Conservation (phyloP, 1,140 invertebrate species). For the Drosophila albomicans region DNA sequence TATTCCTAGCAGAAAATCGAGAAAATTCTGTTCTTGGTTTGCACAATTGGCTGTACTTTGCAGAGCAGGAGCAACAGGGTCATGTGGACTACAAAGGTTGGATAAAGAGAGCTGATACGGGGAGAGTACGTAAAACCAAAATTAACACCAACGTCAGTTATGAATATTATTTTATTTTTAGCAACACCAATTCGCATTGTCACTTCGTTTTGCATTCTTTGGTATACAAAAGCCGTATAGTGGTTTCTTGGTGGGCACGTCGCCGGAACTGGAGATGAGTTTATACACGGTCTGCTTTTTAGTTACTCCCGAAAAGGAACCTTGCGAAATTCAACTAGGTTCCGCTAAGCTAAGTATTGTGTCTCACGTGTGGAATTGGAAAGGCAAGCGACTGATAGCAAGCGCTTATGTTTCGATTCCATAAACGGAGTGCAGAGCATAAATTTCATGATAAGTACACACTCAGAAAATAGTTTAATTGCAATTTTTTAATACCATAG, state of each 20-base stretch:
- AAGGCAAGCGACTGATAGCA: slow-evolving; percentile 90
- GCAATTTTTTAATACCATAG: background rate
- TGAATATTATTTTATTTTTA: slow-evolving; percentile 24
- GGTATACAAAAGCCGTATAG: slow-evolving; percentile 90
- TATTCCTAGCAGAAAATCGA: slow-evolving; percentile 93
- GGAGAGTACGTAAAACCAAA: slow-evolving; percentile 86
- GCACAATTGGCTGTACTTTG: slow-evolving; percentile 95
- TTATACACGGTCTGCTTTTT: slow-evolving; percentile 95
- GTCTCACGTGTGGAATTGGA: slow-evolving; percentile 89
- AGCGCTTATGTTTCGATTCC: slow-evolving; percentile 87
- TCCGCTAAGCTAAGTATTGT: slow-evolving; percentile 89
- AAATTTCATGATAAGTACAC: background rate
- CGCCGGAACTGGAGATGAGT: slow-evolving; percentile 96
- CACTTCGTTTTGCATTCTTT: slow-evolving; percentile 90
- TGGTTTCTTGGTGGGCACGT: slow-evolving; percentile 94
- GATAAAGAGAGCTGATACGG: slow-evolving; percentile 89
- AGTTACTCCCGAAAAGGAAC: slow-evolving; percentile 87
- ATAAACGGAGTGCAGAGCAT: background rate
- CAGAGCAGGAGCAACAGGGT: slow-evolving; percentile 89
- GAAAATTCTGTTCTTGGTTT: slow-evolving; percentile 90
- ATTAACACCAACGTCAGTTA: background rate
- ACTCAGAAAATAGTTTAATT: background rate
- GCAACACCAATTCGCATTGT: slow-evolving; percentile 63
- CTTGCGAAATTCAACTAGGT: slow-evolving; percentile 90
- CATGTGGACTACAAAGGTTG: slow-evolving; percentile 92